Evolutionary conservation across 2,888 invertebrate genomes (phyloP).

Genomic region (Lithosia quadra): DNA sequence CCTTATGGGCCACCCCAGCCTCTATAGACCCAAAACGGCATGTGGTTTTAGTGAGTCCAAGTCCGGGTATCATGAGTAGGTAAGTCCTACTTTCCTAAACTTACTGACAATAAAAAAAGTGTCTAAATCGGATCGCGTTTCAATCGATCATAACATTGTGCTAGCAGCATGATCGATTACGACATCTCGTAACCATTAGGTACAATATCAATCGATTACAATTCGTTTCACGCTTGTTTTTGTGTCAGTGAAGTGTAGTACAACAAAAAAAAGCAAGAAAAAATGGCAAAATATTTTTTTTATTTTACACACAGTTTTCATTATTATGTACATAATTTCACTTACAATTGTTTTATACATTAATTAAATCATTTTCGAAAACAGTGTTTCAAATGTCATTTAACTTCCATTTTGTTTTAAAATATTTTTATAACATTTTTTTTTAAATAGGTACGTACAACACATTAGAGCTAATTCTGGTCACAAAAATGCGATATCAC

Average conservation of each 20-base stretch:
- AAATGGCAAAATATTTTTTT: not conserved
- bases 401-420: too few species aligned
- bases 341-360: not conserved
- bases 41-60: too few species aligned
- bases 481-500: too few species aligned
- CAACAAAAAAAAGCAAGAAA: not conserved
- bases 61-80: not conserved
- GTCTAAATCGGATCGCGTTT: not conserved
- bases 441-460: too few species aligned
- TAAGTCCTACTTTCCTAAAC: not conserved
- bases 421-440: too few species aligned
- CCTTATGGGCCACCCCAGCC: too few species aligned
- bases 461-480: too few species aligned
- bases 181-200: constrained; percentile 49
- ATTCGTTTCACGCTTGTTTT: constrained; percentile 47
- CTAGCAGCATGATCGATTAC: constrained; percentile 50
- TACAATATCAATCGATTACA: constrained; percentile 42
- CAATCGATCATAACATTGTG: constrained; percentile 10
- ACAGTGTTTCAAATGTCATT: too few species aligned
- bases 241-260: constrained; percentile 29
- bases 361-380: not conserved
- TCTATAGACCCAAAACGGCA: too few species aligned
- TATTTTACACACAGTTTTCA: constrained; percentile 1
- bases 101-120: not conserved
- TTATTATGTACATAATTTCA: constrained; percentile 1